Evolutionary conservation across 1,140 invertebrate species (phyloP), one percentile per base, ranked within the genome.

Genomic region (Drosophila nigromelanica): DNA sequence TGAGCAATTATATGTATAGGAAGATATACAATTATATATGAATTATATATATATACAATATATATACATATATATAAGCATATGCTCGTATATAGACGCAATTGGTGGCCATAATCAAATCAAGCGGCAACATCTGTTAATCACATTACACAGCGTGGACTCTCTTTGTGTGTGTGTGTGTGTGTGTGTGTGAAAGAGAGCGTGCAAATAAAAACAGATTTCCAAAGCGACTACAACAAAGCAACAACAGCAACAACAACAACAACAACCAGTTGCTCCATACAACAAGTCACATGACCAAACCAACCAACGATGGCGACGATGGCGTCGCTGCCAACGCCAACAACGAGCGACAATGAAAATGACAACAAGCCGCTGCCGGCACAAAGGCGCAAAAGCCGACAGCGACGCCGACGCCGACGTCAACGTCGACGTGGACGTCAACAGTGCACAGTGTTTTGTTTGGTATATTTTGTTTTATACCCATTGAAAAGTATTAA

Each of bases 161-260:
- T 40, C 54, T 67, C 11, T 45, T 18, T 67, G 33, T 64, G 37
- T 45, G 33, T 71, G 14, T 58, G 24, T 47, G 8, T 43, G 39
- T 76, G 15, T 60, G 66, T 81, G 51, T 78, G 51, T 78, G 60
- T 72, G 82, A 87, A 87, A 76, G 83, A 86, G 82, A 82, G 82
- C 75, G 82, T 89, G 78, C 82, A 82, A 87, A 89, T 89, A 89
- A 87, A 87, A 82, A 89, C 76, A 87, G 83, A 89, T 89, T 89
- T 89, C 80, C 83, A 86, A 86, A 86, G 74, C 69, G 79, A 83
- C 51, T 73, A 58, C 61, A 80, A 80, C 59, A 83, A 79, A n/a
- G n/a, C n/a, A n/a, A n/a, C 80, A 73, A 82, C 80, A 85, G 69
- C 63, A 75, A 78, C 58, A 50, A 48, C 51, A 78, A 58, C 61